A percentile compares a stretch with the other conserved stretches of the same genome.
phyloP scores from a whole-genome alignment of 1,140 invertebrate species.

The Hyposmocoma kahamanoa region DNA sequence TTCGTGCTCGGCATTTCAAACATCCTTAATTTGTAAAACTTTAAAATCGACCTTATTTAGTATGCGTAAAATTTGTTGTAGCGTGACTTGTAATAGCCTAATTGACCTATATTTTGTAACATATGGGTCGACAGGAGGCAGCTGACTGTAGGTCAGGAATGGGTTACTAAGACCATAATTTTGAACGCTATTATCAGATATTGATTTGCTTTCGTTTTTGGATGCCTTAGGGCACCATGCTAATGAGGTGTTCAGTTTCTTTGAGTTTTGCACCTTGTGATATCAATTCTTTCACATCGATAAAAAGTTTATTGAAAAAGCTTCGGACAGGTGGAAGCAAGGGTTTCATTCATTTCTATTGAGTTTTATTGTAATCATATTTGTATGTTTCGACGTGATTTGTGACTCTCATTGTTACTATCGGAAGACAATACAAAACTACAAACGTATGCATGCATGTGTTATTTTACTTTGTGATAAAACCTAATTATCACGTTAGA shows the following conservation, averaged over 20 bases:
- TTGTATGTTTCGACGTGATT: no score
- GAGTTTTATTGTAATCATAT: no score
- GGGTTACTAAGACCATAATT: conserved; percentile 55
- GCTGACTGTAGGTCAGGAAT: conserved; percentile 53
- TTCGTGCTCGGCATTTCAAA: conserved; percentile 10
- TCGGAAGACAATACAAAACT: no score
- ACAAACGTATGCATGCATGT: no score
- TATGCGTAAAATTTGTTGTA: background rate
- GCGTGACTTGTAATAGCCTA: conserved; percentile 21
- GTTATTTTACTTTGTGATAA: no score
- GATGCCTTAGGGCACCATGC: conserved; percentile 33
- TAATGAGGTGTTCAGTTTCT: conserved; percentile 52
- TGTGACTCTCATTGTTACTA: no score
- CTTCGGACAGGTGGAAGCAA: conserved; percentile 39
- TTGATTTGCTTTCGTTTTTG: conserved; percentile 57
- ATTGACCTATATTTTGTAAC: conserved; percentile 51
- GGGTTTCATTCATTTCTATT: conserved; percentile 26
- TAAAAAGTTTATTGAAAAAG: conserved; percentile 39
- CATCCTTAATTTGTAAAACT: background rate
- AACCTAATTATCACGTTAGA: no score
- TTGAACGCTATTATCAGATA: conserved; percentile 46
- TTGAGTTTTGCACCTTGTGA: conserved; percentile 58
- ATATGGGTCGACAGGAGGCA: conserved; percentile 43
- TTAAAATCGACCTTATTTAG: conserved; percentile 17
- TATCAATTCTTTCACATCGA: conserved; percentile 42